A percentile compares a stretch with the other conserved stretches of the same genome.
Conservation (phyloP, 2,888 invertebrate genomes). For the Myopa tessellatipennis region DNA sequence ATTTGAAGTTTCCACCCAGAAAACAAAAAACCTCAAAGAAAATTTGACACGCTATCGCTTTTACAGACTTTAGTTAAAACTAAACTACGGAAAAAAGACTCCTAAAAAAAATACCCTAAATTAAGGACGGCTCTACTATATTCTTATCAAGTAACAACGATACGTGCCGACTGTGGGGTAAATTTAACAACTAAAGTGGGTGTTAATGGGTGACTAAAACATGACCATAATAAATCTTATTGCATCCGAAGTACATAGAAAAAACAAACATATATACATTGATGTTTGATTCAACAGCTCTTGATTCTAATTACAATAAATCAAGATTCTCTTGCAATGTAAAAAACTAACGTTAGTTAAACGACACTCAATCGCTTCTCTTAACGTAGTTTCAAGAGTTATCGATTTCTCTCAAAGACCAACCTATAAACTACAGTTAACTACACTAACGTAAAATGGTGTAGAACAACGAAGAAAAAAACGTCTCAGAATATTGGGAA, state of each 20-base stretch:
- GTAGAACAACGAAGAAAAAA: background rate
- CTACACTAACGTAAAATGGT: too few relatives aligned
- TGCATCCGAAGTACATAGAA: background rate
- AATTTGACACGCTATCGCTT: too few relatives aligned
- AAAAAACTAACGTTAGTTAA: background rate
- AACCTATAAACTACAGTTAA: background rate
- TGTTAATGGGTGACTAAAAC: conserved; percentile 8
- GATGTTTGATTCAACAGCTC: background rate
- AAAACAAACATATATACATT: background rate
- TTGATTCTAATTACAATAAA: background rate
- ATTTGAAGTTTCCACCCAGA: too few relatives aligned
- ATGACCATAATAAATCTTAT: conserved; percentile 7
- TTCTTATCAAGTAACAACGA: too few relatives aligned
- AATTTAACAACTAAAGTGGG: background rate
- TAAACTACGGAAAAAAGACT: too few relatives aligned
- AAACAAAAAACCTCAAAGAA: too few relatives aligned
- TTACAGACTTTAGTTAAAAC: too few relatives aligned
- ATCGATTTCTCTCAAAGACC: conserved; percentile 45
- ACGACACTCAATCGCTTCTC: background rate
- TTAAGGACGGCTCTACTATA: background rate
- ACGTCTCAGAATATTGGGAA: background rate
- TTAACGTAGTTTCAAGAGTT: conserved; percentile 32
- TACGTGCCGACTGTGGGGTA: conserved; percentile 1
- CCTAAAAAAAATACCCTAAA: too few relatives aligned
- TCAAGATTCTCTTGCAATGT: background rate